These are phyloP conservation scores for Scaptomyza parva DNA, from an alignment of 2,888 invertebrate species.

Conservation along the genomic window DNA sequence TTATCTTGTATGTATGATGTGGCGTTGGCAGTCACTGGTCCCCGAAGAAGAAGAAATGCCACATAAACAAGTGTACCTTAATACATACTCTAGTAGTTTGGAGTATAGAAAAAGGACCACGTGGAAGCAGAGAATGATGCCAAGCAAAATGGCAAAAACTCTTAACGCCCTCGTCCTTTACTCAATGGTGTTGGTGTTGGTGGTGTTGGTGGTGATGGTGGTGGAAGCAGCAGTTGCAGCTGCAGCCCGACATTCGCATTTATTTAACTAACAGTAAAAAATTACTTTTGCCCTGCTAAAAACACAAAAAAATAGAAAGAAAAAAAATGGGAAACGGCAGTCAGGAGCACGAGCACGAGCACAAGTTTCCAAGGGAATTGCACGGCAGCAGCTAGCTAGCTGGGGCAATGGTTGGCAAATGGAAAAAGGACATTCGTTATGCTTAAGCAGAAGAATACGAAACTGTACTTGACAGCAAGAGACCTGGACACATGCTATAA, in stretches of 20 bases:
- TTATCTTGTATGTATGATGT: slow-evolving; percentile 36
- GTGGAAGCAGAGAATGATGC: slow-evolving; percentile 49
- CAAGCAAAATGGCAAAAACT: slow-evolving; percentile 71
- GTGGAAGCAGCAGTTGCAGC: slow-evolving; percentile 41
- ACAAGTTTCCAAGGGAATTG: slow-evolving; percentile 68
- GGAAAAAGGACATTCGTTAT: slow-evolving; percentile 81
- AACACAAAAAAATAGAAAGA: slow-evolving; percentile 17
- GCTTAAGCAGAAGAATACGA: slow-evolving; percentile 82
- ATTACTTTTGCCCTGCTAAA: slow-evolving; percentile 71
- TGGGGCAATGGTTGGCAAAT: slow-evolving; percentile 49
- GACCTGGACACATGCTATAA: slow-evolving; percentile 39
- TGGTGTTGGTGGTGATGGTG: slow-evolving; percentile 18
- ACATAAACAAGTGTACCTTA: slow-evolving; percentile 15
- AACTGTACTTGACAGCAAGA: slow-evolving; percentile 77
- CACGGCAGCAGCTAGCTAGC: slow-evolving; percentile 41
- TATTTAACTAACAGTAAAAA: slow-evolving; percentile 80
- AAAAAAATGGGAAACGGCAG: slow-evolving; percentile 7
- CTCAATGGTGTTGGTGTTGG: slow-evolving; percentile 15
- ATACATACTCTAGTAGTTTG: slow-evolving; percentile 9
- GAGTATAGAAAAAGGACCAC: slow-evolving; percentile 23
- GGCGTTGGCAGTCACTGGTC: slow-evolving; percentile 50
- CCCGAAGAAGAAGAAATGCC: slow-evolving; percentile 80
- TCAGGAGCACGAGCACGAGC: slow-evolving; percentile 23
- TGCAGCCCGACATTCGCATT: slow-evolving; percentile 63
- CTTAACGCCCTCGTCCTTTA: slow-evolving; percentile 72